Evolutionary conservation across 2,888 invertebrate species (phyloP).

Genomic region (Chloromyia formosa): DNA sequence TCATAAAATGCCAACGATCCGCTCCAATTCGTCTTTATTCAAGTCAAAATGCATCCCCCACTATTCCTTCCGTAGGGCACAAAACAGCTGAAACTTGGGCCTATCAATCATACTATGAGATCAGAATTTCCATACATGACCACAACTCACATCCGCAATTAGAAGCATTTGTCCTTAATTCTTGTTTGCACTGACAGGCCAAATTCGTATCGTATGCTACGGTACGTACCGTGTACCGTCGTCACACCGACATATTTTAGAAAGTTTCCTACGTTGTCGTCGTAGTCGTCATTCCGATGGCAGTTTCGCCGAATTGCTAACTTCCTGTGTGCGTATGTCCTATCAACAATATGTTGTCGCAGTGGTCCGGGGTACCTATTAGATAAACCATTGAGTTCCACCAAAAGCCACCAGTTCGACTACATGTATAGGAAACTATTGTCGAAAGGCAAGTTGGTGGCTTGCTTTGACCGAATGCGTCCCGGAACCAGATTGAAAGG

Average conservation of each 20-base stretch:
- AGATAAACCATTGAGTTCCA: conserved; percentile 28
- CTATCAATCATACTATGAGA: not conserved
- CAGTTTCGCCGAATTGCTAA: conserved; percentile 37
- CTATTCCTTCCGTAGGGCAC: too few relatives aligned
- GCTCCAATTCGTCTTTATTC: too few relatives aligned
- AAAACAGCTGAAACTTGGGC: too few relatives aligned
- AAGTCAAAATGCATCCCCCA: too few relatives aligned
- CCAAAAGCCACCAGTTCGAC: not conserved
- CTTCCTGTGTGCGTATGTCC: conserved; percentile 20
- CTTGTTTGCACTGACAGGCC: conserved; percentile 9
- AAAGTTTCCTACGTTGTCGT: not conserved
- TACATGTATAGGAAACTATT: too few relatives aligned
- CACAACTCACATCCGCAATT: conserved; percentile 39
- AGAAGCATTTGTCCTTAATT: conserved; percentile 39
- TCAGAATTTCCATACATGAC: conserved; percentile 13
- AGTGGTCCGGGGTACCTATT: conserved; percentile 37
- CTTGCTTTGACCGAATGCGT: too few relatives aligned
- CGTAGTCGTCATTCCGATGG: not conserved
- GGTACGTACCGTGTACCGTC: not conserved
- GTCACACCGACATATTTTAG: not conserved
- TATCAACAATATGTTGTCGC: conserved; percentile 34
- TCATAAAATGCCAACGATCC: too few relatives aligned
- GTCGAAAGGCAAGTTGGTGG: too few relatives aligned
- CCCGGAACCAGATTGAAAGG: too few relatives aligned
- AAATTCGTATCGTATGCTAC: not conserved